Conservation (phyloP, 2,113 vertebrate species). For the Oncorhynchus tshawytscha region DNA sequence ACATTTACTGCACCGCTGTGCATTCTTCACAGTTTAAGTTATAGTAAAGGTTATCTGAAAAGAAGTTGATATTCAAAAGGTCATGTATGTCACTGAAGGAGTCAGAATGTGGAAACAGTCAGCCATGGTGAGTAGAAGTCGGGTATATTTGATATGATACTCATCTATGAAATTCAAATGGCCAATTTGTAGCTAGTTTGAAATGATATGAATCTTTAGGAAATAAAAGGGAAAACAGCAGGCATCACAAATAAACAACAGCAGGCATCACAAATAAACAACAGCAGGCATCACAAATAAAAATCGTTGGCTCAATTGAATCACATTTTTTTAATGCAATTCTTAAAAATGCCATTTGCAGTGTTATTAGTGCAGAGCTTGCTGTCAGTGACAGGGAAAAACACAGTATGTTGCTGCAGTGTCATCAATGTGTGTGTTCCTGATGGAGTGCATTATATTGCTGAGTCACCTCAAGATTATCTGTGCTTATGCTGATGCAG, state of each 20-base stretch:
- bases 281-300: neutral
- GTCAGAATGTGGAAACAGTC: too few relatives aligned
- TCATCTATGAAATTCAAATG: too few relatives aligned
- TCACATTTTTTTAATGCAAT: neutral
- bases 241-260: neutral
- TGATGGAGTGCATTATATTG: constrained; percentile 4
- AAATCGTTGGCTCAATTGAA: neutral
- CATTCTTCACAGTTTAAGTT: too few relatives aligned
- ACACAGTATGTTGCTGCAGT: neutral
- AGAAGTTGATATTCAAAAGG: too few relatives aligned
- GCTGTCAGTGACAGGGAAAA: neutral
- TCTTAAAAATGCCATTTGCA: neutral
- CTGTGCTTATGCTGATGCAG: neutral
- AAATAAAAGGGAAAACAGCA: too few relatives aligned
- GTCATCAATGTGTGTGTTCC: constrained; percentile 2
- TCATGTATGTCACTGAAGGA: too few relatives aligned
- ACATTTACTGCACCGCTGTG: too few relatives aligned
- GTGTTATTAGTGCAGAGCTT: neutral
- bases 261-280: neutral
- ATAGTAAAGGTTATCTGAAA: too few relatives aligned
- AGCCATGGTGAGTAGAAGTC: too few relatives aligned
- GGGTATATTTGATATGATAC: too few relatives aligned
- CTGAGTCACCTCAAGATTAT: constrained; percentile 14
- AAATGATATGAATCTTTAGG: too few relatives aligned
- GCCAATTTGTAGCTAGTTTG: too few relatives aligned